Conservation (phyloP, 2,888 invertebrate genomes). For the Drosophila meridiana region DNA sequence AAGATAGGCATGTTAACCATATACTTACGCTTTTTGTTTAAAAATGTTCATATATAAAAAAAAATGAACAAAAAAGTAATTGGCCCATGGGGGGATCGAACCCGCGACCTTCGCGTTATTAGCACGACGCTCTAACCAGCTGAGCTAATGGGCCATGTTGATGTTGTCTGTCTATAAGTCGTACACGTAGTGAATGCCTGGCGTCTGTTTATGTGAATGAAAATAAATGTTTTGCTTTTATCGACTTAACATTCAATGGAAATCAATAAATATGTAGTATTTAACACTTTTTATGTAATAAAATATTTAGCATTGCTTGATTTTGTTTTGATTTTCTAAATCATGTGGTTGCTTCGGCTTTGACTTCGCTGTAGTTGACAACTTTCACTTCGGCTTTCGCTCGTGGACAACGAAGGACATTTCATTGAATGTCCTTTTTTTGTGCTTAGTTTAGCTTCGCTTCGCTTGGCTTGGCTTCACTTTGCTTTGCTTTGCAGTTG, state of each 20-base stretch:
- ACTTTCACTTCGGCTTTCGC: slow-evolving; percentile 50
- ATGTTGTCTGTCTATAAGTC: rapidly evolving
- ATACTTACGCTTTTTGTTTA: neutral
- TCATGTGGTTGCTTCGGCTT: slow-evolving; percentile 12
- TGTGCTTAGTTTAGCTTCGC: slow-evolving; percentile 40
- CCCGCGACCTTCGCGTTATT: slow-evolving; percentile 77
- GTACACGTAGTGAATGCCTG: neutral
- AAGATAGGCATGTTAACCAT: neutral
- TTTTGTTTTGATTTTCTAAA: slow-evolving; percentile 20
- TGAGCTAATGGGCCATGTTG: slow-evolving; percentile 73
- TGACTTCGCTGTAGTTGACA: slow-evolving; percentile 10
- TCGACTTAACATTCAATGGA: slow-evolving; percentile 22
- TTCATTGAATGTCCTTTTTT: slow-evolving; percentile 48
- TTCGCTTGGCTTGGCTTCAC: slow-evolving; percentile 40
- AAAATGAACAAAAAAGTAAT: slow-evolving; percentile 13
- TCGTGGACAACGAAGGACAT: slow-evolving; percentile 41
- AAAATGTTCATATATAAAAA: neutral
- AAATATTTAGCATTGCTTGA: neutral
- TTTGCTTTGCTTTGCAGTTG: neutral
- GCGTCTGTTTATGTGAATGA: no score
- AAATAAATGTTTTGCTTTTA: slow-evolving; percentile 1
- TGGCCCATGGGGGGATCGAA: slow-evolving; percentile 78
- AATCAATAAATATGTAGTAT: slow-evolving; percentile 18
- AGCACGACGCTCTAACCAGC: slow-evolving; percentile 80
- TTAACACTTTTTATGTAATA: neutral